These are phyloP conservation scores for Caenorhabditis remanei DNA, from an alignment of 1,140 invertebrate genomes.

Conservation along the genomic window DNA sequence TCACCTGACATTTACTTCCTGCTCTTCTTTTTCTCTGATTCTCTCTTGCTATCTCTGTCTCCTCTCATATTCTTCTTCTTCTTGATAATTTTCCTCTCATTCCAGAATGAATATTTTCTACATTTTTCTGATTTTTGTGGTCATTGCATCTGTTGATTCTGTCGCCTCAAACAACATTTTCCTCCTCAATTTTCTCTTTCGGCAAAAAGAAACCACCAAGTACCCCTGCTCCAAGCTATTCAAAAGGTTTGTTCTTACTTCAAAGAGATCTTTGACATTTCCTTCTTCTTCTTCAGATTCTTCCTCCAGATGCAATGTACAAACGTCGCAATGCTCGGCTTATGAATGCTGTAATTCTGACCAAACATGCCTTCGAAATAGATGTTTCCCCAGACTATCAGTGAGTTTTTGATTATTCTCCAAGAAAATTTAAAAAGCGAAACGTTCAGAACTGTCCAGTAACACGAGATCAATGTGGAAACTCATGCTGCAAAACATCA, in stretches of 20 bases:
- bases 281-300: not conserved
- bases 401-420: not conserved
- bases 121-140: not conserved
- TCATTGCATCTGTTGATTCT: slow-evolving; percentile 3
- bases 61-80: not conserved
- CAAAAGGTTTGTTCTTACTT: slow-evolving; percentile 4
- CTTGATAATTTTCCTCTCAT: not conserved
- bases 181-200: slow-evolving; percentile 42
- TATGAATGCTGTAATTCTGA: slow-evolving; percentile 43
- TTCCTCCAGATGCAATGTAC: not conserved
- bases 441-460: slow-evolving; percentile 30
- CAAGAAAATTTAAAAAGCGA: too few species aligned
- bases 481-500: slow-evolving; percentile 23
- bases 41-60: slow-evolving; percentile 9
- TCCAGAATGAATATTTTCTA: slow-evolving; percentile 41
- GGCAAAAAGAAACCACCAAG: slow-evolving; percentile 45
- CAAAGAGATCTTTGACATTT: not conserved
- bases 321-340: slow-evolving; percentile 30
- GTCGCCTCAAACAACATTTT: slow-evolving; percentile 34
- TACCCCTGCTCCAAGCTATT: slow-evolving; percentile 20
- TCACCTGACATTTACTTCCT: slow-evolving; percentile 21
- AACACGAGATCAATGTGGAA: slow-evolving; percentile 29
- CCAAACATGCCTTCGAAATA: slow-evolving; percentile 22
- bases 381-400: slow-evolving; percentile 22
- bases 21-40: not conserved